Evolutionary conservation across 35 echinoderm and acorn worm genomes (phyloP).

Genomic region (Ophiothrix spiculata): DNA sequence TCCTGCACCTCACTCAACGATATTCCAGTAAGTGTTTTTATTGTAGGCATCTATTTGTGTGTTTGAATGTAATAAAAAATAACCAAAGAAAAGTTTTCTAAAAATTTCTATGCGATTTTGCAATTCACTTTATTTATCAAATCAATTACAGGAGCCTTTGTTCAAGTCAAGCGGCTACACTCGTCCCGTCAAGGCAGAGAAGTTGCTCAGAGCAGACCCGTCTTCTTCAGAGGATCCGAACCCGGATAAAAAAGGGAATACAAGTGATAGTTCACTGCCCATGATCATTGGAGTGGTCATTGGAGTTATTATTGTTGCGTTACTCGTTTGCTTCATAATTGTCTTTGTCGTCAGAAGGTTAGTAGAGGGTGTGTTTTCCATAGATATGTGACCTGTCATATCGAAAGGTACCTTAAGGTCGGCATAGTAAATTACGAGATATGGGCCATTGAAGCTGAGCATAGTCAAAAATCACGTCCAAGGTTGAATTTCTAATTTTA

Average conservation of each 20-base stretch:
- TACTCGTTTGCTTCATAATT: constrained; percentile 52
- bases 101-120: no score
- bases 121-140: not conserved
- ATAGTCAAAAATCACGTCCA: no score
- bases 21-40: no score
- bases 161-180: constrained; percentile 48
- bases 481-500: no score
- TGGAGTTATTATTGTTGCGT: constrained; percentile 36
- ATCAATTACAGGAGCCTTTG: constrained; percentile 34
- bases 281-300: constrained; percentile 34
- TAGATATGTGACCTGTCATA: no score
- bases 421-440: no score
- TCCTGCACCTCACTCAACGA: no score
- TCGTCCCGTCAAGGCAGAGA: constrained; percentile 35
- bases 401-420: no score
- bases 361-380: constrained; percentile 36
- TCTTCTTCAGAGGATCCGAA: not conserved
- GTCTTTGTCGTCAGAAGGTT: constrained; percentile 22
- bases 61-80: no score
- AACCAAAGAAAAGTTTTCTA: no score
- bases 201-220: not conserved
- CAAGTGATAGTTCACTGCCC: not conserved
- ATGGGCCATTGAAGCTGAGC: no score
- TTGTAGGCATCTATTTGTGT: no score
- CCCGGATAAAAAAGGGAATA: not conserved